Evolutionary conservation across 2,888 invertebrate genomes (phyloP), one percentile per base, ranked within the genome.

Genomic region (Acrocyrtus sp.): DNA sequence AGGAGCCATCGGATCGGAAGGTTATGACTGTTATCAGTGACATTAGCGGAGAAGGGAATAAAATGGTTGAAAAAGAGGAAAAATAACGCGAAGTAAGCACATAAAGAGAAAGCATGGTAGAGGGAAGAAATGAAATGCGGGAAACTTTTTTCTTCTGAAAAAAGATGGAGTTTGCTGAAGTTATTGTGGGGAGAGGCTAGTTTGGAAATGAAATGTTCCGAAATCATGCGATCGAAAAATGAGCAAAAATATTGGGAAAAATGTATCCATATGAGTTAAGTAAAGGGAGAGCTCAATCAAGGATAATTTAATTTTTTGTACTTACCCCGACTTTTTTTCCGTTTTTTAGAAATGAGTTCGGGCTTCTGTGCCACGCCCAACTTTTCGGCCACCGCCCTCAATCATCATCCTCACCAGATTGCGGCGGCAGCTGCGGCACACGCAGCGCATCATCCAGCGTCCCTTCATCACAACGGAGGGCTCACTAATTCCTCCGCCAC

Each of bases 351-450:
- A 72, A 79, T 79, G 79, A 76, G 75, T 48, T 79, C 79, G 41
- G 68, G 77, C 39, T 77, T 79, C 57, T 78, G 78, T 66, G 72
- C 74, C 79, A 79, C 79, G 72, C 79, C 79, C 74, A 76, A 76
- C 50, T 79, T 79, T 66, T 69, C 77, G 45, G 77, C 79, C 72
- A 74, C 79, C 72, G 75, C 79, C 75, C 76, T 76, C 27, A 75
- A 79, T 72, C 77, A 77, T 61, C 73, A 74, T 73, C 70, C 72
- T 34, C 75, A 75, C 61, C 75, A 75, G 50, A 70, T 74, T 47
- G 62, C 62, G 27, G 70, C 70, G 1, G 74, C 74, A 26, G 74
- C 74, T 24, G 73, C 74, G n/a, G 74, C 63, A 47, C 70, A 63
- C 43, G 65, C 68, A 29, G 69, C 72, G 45, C 75, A 76, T 67